Evolutionary conservation across 1,140 invertebrate genomes (phyloP).

Genomic region (Dinothrombium tinctorium): DNA sequence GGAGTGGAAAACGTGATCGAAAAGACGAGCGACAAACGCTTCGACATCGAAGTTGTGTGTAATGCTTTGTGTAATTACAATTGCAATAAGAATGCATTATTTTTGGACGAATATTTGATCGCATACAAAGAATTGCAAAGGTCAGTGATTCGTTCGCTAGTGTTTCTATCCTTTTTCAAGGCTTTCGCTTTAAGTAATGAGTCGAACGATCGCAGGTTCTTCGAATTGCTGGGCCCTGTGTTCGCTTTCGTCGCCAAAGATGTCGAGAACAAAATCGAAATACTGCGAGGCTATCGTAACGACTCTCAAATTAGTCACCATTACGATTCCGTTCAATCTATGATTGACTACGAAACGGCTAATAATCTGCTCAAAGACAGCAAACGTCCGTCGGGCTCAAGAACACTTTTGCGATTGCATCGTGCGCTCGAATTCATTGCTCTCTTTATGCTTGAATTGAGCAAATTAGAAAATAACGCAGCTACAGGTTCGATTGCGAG

Average conservation of each 20-base stretch:
- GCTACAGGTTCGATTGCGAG: conserved; percentile 46
- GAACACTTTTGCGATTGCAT: conserved; percentile 66
- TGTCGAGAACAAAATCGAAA: conserved; percentile 58
- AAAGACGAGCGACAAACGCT: background rate
- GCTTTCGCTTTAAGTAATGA: background rate
- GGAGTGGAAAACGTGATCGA: too few relatives aligned
- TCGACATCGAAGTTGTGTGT: background rate
- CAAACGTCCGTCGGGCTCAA: conserved; percentile 38
- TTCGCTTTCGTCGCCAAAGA: conserved; percentile 78
- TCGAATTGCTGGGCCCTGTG: conserved; percentile 58
- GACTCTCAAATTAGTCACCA: conserved; percentile 29
- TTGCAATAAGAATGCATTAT: background rate
- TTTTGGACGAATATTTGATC: background rate
- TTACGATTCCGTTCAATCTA: conserved; percentile 55
- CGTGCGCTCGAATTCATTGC: conserved; percentile 76
- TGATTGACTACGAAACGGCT: conserved; percentile 62
- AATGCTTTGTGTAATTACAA: background rate
- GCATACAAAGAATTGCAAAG: conserved; percentile 3
- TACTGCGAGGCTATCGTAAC: conserved; percentile 39
- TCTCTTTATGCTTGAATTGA: conserved; percentile 45
- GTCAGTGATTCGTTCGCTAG: background rate
- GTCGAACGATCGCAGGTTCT: conserved; percentile 40
- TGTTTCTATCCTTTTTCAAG: background rate
- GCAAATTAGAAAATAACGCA: conserved; percentile 35
- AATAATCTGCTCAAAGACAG: conserved; percentile 35